Evolutionary conservation across 2,797 vertebrate species (phyloP), one percentile per base, ranked within the genome.

Genomic region (Sorex maritimensis): DNA sequence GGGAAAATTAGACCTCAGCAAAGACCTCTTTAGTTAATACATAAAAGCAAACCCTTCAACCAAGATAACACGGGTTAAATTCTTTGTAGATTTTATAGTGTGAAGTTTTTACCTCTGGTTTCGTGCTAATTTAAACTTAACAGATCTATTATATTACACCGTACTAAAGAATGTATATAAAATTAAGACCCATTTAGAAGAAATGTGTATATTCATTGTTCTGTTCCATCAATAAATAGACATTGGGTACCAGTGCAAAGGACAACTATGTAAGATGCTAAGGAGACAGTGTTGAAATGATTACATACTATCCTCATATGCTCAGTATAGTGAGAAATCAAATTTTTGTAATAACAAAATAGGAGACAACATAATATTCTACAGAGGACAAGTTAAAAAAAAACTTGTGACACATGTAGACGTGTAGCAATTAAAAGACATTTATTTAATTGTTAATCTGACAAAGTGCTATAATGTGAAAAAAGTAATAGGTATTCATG

Each of bases 91-190:
- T 75, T 81, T 92, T 67, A 49, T 90, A 55, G 3, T 68, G 34
- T 68, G 77, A 92, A 82, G 83, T 68, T 78, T 88, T 44, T 68
- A 69, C 78, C 86, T 4, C 2, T 69, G 19, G 67, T 49, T 82
- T 94, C 10, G 71, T 83, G 73, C 67, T 92, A 77, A 80, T 46
- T 88, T 71, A 87, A 26, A 94, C 19, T 73, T 90, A 82, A 81
- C 44, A 23, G 14, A 89, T 21, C 30, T 83, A 58, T 52, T 52
- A 13, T 83, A 75, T 94, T 41, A 91, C 6, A n/a, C 73, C 75
- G 0, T 72, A 28, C 9, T 72, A 0, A 46, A 90, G 34, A 15
- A 68, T 81, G 5, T 82, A 12, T 91, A 9, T 91, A 52, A 93
- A 78, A 92, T 87, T 74, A 74, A 96, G 82, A 44, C n/a, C 24